Conservation (phyloP, 2,888 invertebrate species). For the Eupelmus urozonus region DNA sequence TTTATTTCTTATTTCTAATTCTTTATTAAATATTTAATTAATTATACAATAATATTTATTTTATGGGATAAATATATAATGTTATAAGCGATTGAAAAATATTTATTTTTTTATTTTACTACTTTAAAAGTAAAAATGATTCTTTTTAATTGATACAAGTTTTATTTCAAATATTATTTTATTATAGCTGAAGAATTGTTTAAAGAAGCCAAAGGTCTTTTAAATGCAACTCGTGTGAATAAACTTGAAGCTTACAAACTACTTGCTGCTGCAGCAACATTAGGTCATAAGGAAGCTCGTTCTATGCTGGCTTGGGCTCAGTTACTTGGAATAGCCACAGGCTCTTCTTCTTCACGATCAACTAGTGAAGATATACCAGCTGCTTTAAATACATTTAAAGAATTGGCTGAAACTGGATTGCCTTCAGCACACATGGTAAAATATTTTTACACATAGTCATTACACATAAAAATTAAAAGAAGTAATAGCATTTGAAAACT, state of each 20-base stretch:
- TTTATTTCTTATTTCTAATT: not conserved
- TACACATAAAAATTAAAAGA: not conserved
- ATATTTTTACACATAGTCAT: too few relatives aligned
- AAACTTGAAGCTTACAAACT: conserved; percentile 86
- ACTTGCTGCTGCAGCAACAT: conserved; percentile 87
- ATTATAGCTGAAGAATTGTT: conserved; percentile 85
- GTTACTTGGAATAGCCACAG: conserved; percentile 88
- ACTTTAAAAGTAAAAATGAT: not conserved
- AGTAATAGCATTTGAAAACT: not conserved
- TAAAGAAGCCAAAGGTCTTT: conserved; percentile 83
- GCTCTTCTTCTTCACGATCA: conserved; percentile 64
- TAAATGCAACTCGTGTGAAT: conserved; percentile 86
- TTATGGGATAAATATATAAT: not conserved
- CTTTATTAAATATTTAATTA: conserved; percentile 68
- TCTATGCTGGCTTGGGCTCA: conserved; percentile 93
- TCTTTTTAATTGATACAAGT: not conserved
- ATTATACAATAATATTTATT: not conserved
- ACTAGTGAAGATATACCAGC: conserved; percentile 85
- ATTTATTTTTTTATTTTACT: conserved; percentile 1
- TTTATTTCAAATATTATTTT: conserved; percentile 2
- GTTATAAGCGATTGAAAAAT: not conserved
- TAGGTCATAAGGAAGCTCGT: conserved; percentile 89
- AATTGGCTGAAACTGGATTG: conserved; percentile 86
- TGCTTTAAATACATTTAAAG: conserved; percentile 87
- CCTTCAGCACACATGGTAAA: conserved; percentile 93